Evolutionary conservation across 2,797 vertebrate species (phyloP), one percentile per base, ranked within the genome.

Genomic region (Cheirogaleus major): DNA sequence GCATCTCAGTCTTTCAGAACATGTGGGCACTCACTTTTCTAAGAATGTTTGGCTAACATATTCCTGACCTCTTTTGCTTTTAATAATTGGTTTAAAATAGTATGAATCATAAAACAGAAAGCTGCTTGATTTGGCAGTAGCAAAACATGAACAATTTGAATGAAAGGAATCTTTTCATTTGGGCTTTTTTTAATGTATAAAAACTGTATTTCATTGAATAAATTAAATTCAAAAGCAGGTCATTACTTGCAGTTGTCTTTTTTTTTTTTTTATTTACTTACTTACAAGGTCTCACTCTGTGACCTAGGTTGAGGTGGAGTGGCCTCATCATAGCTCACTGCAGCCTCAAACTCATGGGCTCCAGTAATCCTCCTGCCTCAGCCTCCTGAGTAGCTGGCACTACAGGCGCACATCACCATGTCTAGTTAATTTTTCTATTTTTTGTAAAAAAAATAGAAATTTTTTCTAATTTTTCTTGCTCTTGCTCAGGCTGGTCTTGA

Each of bases 171-270:
- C 27, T 84, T 84, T 95, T 96, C 76, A 52, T 30, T 72, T 82
- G 83, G 48, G 5, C 32, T 80, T 96, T 97, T 90, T 94, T 75
- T 67, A 76, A 52, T 85, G 35, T 97, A 38, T 96, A 22, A 45
- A 95, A 96, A 75, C 50, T 59, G 5, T 93, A 95, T 95, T 93
- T 97, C 72, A 63, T 25, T 95, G 84, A 97, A 63, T 96, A 91
- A 1, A 5, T 98, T 97, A 95, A 79, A 94, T 98, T 97, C n/a
- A 87, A 96, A 98, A 98, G 25, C 86, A 94, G 59, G 38, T 90
- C 13, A 23, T 98, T 97, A 76, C 80, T 95, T 97, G 91, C n/a
- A 95, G 52, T 80, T 96, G 55, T 96, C 65, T 38, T 38, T 38
- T 38, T 38, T 38, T 38, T 61, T 95, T 63, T 12, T 59, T 32